Evolutionary conservation across 2,113 vertebrate genomes (phyloP), one percentile per base, ranked within the genome.

Genomic region (Pollachius pollachius): DNA sequence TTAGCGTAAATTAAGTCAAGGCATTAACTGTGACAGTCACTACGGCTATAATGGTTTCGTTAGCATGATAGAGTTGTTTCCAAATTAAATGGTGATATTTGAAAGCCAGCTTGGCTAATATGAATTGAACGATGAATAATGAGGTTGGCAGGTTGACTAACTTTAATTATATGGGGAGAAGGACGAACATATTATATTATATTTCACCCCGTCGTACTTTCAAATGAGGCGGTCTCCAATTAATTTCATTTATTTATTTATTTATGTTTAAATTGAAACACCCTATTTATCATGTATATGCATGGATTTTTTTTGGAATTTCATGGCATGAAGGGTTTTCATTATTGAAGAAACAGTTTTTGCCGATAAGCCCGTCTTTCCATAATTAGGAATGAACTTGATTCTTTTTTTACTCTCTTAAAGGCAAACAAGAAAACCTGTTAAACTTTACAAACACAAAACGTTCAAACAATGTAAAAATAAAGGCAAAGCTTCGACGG

Each of bases 11-110:
- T 13, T 12, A 48, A 48, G 41, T 48, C 41, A 48, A 48, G 41
- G 8, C 41, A 48, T 48, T 48, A 9, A 13, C 12, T 48, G 8
- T 48, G 41, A 59, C 69, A 65, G 65, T 63, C 67, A 4, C 48
- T 19, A 30, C 72, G 56, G 64, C 67, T 78, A 71, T 67, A 77
- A 82, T 83, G 80, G 69, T 82, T 76, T 69, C 64, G 64, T 64
- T 64, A 70, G 72, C 64, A 77, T 23, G 64, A n/a, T n/a, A 19
- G 27, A 68, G 48, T 37, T 41, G 74, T 78, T 75, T 76, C 64
- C 59, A 70, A 84, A 81, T 68, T 62, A 75, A 76, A 70, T 68
- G 27, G 52, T 72, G 54, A 48, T 74, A 77, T 84, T 82, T 82
- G 48, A 77, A 86, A 81, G 37, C 61, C 48, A 73, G 74, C 52